Evolutionary conservation across 2,113 vertebrate species (phyloP), one percentile per base, ranked within the genome.

Genomic region (Condylura cristata): DNA sequence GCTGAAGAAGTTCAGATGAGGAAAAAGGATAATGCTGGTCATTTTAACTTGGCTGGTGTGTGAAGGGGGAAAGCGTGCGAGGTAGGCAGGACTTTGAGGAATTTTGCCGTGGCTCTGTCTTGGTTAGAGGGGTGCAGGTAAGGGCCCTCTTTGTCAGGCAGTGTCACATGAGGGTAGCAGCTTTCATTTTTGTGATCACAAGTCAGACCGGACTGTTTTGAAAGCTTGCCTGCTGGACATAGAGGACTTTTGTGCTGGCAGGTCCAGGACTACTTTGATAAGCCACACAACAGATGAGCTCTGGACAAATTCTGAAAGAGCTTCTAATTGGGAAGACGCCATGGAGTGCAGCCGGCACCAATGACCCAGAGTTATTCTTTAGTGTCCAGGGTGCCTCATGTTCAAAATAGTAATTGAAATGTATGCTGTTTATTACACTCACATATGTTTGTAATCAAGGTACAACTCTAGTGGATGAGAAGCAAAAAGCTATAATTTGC

Each of bases 391-490:
- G 94, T 87, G 96, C 88, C 90, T 98, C 91, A 41, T 89, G 93
- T 95, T 98, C 97, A 97, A 97, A 98, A 97, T 91, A 95, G 93
- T 93, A 95, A 97, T 97, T 95, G 97, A 97, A 98, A 97, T 95
- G 90, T 97, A 74, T 97, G 97, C 96, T 97, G 97, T 97, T 98
- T 98, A 98, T 98, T 97, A 97, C 7, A 0, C 72, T 86, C 48
- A 74, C 98, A 98, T 98, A 90, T 98, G 98, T 98, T 98, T 98
- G 97, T 97, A 97, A 98, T 98, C 8, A 94, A 98, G 97, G 97
- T 98, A 98, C 70, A 91, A 96, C 91, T 98, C 92, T 86, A 93
- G 96, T 79, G 79, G 92, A 98, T 97, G 96, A 94, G 97, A 97
- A 97, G 95, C 82, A 96, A 97, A 98, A 97, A 96, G 74, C 97